A percentile compares a stretch with the other conserved stretches of the same genome.
Conservation (phyloP, 2,113 vertebrate species). For the Poeciliopsis turrubarensis region DNA sequence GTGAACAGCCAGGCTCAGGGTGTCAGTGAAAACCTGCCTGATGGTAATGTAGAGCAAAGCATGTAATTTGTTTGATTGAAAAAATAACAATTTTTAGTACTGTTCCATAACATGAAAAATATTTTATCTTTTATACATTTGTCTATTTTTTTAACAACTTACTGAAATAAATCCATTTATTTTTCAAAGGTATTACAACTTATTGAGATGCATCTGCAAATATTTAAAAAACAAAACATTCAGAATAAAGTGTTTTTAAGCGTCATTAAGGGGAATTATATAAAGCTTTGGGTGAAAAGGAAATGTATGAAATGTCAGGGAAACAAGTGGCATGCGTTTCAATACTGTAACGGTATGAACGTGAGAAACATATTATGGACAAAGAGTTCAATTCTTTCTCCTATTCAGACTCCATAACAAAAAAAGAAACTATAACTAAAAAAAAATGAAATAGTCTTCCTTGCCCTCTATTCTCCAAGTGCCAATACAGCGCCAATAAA, state of each 20-base stretch:
- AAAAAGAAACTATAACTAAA: conserved; percentile 20
- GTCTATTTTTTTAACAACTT: too few species aligned
- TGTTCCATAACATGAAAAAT: too few species aligned
- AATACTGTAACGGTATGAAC: too few species aligned
- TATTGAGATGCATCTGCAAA: too few species aligned
- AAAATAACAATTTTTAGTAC: too few species aligned
- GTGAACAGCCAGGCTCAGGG: neutral
- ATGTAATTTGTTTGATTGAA: too few species aligned
- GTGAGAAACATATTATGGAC: neutral
- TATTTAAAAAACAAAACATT: neutral
- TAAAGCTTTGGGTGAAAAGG: neutral
- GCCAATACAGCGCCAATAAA: conserved; percentile 41
- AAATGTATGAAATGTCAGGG: neutral
- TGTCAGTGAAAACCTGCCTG: too few species aligned
- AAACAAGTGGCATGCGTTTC: neutral
- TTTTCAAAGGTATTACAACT: too few species aligned
- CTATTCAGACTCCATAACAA: conserved; percentile 3
- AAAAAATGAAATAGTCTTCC: conserved; percentile 4
- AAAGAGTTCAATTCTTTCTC: conserved; percentile 16
- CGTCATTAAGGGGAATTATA: too few species aligned
- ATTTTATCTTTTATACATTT: too few species aligned
- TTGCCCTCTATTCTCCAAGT: conserved; percentile 8
- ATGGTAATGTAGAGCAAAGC: too few species aligned
- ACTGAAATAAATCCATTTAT: too few species aligned
- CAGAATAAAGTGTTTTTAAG: neutral